A percentile compares a stretch with the other conserved stretches of the same genome.
phyloP scores from a whole-genome alignment of 2,888 invertebrate species.

The Aleiodes leptofemur region DNA sequence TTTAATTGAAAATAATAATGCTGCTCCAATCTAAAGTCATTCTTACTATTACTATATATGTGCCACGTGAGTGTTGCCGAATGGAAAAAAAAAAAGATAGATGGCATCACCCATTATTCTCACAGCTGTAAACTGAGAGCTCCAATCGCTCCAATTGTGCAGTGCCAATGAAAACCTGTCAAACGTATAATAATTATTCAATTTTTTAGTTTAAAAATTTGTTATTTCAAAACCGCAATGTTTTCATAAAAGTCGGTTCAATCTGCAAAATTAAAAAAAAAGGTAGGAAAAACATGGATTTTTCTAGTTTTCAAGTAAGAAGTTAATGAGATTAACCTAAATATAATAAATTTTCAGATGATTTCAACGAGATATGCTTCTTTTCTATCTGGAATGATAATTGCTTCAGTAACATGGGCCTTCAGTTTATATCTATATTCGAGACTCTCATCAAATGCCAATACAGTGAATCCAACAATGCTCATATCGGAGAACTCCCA shows the following conservation, averaged over 20 bases:
- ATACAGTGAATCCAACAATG: slow-evolving; percentile 73
- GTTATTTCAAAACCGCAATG: neutral
- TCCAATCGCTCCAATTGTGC: too few species aligned
- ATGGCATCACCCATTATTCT: too few species aligned
- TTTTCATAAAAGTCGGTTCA: too few species aligned
- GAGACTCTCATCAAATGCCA: slow-evolving; percentile 76
- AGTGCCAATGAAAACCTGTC: too few species aligned
- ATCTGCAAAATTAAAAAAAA: too few species aligned
- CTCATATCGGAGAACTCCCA: slow-evolving; percentile 59
- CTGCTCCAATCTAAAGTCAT: too few species aligned
- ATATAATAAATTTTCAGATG: slow-evolving; percentile 59
- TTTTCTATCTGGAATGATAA: slow-evolving; percentile 84
- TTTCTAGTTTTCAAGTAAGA: neutral
- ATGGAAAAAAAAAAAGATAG: too few species aligned
- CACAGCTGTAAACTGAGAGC: too few species aligned
- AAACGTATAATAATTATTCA: neutral
- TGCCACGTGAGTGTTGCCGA: too few species aligned
- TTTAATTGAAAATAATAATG: too few species aligned
- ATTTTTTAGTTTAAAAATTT: neutral
- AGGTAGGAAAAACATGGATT: too few species aligned
- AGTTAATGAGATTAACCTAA: neutral
- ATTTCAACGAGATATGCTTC: slow-evolving; percentile 76
- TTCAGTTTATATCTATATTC: slow-evolving; percentile 85
- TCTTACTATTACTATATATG: too few species aligned
- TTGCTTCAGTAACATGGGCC: slow-evolving; percentile 86